Base-by-base conservation (phyloP, 2,888 invertebrate species). In the Diloba caeruleocephala region DNA sequence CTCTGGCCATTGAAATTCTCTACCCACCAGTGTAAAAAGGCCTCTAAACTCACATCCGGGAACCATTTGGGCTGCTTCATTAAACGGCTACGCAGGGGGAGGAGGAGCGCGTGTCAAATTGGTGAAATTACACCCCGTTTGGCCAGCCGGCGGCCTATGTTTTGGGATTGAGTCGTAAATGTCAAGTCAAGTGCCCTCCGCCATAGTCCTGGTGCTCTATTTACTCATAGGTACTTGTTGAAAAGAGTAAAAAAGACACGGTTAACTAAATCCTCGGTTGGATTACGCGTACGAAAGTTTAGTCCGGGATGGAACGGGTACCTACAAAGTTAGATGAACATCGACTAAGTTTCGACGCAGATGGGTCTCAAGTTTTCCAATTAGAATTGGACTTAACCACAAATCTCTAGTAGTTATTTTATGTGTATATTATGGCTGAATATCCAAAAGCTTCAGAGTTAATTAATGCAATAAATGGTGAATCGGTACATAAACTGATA, bases 111-210 rank as follows among this genome's bases (percentile, higher is more conserved):
- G 82, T 71, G 81, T 79, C 84, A 85, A 82, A 81, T 72, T 88
- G 88, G 92, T 83, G 64, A 74, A 81, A 76, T 79, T 79, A 81
- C 76, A 84, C 78, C 57, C 77, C 84, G 86, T 83, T 85, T 81
- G 81, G 75, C 74, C 78, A 78, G 82, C 74, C 79, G 81, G 79
- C 88, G 85, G 83, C 84, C 83, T 84, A 79, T 83, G 90, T 84
- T 87, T 90, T 82, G 81, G 85, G 88, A 93, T 93, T 90, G 91
- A 92, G 92, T 91, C 92, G 91, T 93, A 93, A 93, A 93, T 78
- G 92, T 92, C 93, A 85, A 81, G 75, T 88, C 86, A 83, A 89
- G 88, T 88, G 84, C 83, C 78, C 85, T 82, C 78, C 71, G 82
- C 87, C 81, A 87, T 90, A 84, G 84, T 84, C 89, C 81, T 84